phyloP scores from a whole-genome alignment of 2,797 vertebrate genomes.

The Bradypodion pumilum region DNA sequence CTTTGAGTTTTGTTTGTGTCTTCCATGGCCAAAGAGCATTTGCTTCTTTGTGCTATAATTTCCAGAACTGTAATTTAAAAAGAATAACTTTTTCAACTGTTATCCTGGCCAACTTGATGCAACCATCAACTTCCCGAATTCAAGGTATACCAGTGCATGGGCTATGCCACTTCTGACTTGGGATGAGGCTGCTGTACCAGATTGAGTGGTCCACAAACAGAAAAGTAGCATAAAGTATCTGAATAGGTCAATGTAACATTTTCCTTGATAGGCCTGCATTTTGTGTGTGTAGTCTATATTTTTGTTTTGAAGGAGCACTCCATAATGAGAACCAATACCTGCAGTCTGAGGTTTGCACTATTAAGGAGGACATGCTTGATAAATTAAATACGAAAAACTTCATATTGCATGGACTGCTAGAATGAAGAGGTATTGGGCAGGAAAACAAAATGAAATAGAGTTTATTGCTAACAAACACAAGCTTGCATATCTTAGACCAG shows the following conservation, averaged over 20 bases:
- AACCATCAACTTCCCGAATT: background rate
- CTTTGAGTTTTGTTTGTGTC: background rate
- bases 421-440: too few relatives aligned
- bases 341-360: too few relatives aligned
- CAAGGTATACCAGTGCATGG: background rate
- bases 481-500: too few relatives aligned
- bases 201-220: background rate
- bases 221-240: background rate
- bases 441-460: too few relatives aligned
- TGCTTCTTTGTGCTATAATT: background rate
- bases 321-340: background rate
- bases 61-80: background rate
- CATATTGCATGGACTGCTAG: too few relatives aligned
- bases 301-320: background rate
- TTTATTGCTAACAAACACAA: too few relatives aligned
- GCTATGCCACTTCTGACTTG: background rate
- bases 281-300: too few relatives aligned
- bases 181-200: background rate
- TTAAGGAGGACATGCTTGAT: too few relatives aligned
- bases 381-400: too few relatives aligned
- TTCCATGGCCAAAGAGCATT: background rate
- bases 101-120: background rate
- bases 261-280: background rate
- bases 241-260: too few relatives aligned
- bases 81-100: background rate